Evolutionary conservation across 2,888 invertebrate genomes (phyloP), one percentile per base, ranked within the genome.

Genomic region (Pheosia gnoma): DNA sequence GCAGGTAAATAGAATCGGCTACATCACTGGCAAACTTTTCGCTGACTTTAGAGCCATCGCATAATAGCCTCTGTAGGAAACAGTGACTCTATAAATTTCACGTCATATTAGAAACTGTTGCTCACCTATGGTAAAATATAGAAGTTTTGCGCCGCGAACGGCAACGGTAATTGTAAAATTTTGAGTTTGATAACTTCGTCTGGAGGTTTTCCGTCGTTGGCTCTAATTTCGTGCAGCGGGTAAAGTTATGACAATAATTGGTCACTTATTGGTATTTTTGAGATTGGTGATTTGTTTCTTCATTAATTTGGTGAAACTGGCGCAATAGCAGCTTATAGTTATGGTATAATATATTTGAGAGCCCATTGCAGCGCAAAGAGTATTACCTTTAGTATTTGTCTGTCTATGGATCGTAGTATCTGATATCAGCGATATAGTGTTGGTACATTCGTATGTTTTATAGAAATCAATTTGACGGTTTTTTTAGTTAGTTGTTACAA

Each of bases 91-190:
- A 85, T 87, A 85, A 84, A 88, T 86, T 85, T 86, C 78, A 78
- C 71, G 75, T 78, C 82, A 82, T 86, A 87, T 87, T 87, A 86
- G 84, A 86, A 84, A 81, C 82, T 78, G 78, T 81, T 70, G 79
- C 81, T 82, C 82, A 86, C 86, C 86, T 87, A 85, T 84, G 83
- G 81, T 86, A 81, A 87, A 87, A 84, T 85, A 86, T 84, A 78
- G 80, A 84, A 85, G 82, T 85, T 85, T 25, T 68, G 76, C 74
- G 72, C 79, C 76, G 70, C 61, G 80, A 78, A 78, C 80, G 81
- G 83, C 81, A 82, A 71, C 75, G 86, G 86, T 89, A 89, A 90
- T 88, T 88, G 87, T 85, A 79, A 85, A 87, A 87, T 89, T 85
- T 80, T 76, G 84, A 86, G 84, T 87, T 87, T 83, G 81, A 83